A percentile compares a stretch with the other conserved stretches of the same genome.
Evolutionary conservation across 2,113 vertebrate genomes (phyloP).

Genomic region (Tapirus terrestris): DNA sequence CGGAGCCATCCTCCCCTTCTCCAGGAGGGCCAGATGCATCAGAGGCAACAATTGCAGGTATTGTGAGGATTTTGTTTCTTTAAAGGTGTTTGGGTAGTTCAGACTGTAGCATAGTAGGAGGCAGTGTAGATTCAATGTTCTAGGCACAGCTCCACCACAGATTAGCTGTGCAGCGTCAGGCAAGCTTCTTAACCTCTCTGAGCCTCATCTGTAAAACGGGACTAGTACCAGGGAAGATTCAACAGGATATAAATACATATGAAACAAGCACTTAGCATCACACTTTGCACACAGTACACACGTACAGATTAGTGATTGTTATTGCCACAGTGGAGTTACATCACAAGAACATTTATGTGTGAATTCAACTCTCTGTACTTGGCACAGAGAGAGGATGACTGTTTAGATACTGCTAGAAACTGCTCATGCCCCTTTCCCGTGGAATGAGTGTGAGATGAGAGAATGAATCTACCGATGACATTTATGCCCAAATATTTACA

Average conservation of each 20-base stretch:
- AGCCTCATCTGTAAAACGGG: not conserved
- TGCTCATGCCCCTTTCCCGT: not conserved
- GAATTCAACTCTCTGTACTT: not conserved
- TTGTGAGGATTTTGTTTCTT: not conserved
- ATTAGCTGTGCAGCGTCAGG: not conserved
- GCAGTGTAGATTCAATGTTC: not conserved
- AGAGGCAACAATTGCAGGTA: slow-evolving; percentile 84
- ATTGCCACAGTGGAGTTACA: accelerated
- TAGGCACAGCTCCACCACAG: too few species aligned
- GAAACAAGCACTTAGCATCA: not conserved
- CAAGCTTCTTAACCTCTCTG: slow-evolving; percentile 27
- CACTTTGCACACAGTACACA: not conserved
- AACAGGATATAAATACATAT: not conserved
- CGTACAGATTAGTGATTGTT: not conserved
- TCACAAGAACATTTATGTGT: accelerated
- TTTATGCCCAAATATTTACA: not conserved
- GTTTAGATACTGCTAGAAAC: not conserved
- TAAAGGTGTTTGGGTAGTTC: not conserved
- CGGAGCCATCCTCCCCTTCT: slow-evolving; percentile 74
- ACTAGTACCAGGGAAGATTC: not conserved
- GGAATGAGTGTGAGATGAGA: not conserved
- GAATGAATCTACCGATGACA: not conserved
- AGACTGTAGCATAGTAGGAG: not conserved
- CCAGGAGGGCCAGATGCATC: slow-evolving; percentile 73
- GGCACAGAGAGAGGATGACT: not conserved